Evolutionary conservation across 2,113 vertebrate species (phyloP).

Genomic region (Antechinus flavipes): DNA sequence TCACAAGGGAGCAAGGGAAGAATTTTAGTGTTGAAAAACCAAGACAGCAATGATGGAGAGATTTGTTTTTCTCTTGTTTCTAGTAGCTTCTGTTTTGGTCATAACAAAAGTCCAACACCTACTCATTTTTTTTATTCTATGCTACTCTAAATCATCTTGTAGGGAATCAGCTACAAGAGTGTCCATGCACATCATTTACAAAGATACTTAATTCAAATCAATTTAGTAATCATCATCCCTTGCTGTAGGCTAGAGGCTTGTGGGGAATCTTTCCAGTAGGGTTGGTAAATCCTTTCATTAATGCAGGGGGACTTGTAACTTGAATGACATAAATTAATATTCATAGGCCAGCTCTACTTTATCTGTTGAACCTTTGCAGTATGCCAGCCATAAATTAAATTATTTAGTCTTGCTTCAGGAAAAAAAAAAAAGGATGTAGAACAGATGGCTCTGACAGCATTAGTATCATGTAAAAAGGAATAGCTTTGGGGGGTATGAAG

Average conservation of each 20-base stretch:
- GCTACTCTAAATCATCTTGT: constrained; percentile 51
- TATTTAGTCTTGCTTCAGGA: constrained; percentile 33
- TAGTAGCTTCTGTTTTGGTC: constrained; percentile 61
- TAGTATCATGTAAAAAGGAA: background rate
- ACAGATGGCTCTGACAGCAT: background rate
- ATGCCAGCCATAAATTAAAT: constrained; percentile 39
- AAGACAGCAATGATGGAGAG: constrained; percentile 15
- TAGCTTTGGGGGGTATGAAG: background rate
- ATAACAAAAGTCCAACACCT: constrained; percentile 61
- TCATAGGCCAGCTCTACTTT: background rate
- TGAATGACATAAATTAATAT: constrained; percentile 40
- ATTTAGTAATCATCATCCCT: constrained; percentile 50
- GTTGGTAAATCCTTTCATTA: background rate
- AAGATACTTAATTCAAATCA: constrained; percentile 34
- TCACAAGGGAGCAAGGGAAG: constrained; percentile 6
- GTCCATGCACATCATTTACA: constrained; percentile 51
- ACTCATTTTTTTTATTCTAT: constrained; percentile 61
- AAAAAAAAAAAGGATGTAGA: background rate
- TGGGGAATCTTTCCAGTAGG: constrained; percentile 12
- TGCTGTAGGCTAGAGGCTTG: constrained; percentile 36
- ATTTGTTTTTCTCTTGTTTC: constrained; percentile 53
- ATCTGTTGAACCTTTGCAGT: constrained; percentile 1
- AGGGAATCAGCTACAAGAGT: constrained; percentile 53
- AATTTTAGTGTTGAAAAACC: constrained; percentile 39
- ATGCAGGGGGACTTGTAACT: background rate